A percentile compares a stretch with the other conserved stretches of the same genome.
Evolutionary conservation across 2,888 invertebrate genomes (phyloP).

Genomic region (Tiliacea aurago): DNA sequence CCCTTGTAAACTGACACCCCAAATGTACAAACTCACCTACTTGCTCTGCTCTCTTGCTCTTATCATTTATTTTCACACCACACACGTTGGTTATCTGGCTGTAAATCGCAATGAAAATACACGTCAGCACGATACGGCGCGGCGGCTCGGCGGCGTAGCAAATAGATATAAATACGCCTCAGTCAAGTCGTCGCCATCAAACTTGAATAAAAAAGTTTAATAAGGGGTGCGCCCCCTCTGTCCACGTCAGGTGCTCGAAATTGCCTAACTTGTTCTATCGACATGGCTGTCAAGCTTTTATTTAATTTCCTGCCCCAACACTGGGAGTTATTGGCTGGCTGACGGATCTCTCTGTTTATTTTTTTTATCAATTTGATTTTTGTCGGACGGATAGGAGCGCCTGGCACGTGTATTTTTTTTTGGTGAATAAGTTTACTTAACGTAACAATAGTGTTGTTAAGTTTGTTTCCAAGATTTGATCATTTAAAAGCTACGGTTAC

Average conservation of each 20-base stretch:
- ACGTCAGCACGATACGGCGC: background rate
- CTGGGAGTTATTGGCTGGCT: constrained; percentile 39
- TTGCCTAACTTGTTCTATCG: constrained; percentile 62
- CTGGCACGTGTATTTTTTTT: constrained; percentile 12
- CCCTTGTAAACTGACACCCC: too few species aligned
- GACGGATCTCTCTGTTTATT: constrained; percentile 42
- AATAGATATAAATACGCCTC: constrained; percentile 1
- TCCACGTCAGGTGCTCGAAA: constrained; percentile 54
- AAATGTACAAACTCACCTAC: too few species aligned
- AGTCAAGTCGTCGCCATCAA: constrained; percentile 27
- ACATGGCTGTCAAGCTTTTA: constrained; percentile 53
- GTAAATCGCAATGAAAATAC: background rate
- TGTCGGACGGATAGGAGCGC: background rate
- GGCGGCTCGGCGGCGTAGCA: background rate
- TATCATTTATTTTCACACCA: too few species aligned
- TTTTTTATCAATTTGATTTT: constrained; percentile 33
- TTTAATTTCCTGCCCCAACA: constrained; percentile 60
- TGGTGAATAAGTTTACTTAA: background rate
- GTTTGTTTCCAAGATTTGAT: background rate
- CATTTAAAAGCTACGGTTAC: background rate
- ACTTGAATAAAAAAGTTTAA: constrained; percentile 55
- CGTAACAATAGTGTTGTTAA: background rate
- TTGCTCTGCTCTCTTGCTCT: too few species aligned
- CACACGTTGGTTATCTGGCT: background rate
- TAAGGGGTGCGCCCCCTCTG: constrained; percentile 42